Conservation (phyloP, 2,113 vertebrate species). For the Eulemur macaco region DNA sequence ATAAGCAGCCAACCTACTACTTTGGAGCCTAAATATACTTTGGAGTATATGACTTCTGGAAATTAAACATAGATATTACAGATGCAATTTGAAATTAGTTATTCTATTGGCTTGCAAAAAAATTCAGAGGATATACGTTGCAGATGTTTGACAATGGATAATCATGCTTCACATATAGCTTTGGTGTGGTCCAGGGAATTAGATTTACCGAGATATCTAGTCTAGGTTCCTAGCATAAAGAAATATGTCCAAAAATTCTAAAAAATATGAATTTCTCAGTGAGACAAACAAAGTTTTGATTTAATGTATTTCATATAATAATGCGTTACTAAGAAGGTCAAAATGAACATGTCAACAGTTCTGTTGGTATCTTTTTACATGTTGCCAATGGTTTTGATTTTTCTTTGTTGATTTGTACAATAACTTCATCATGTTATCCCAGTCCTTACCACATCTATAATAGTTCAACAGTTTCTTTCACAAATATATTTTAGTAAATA, state of each 20-base stretch:
- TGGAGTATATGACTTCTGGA: neutral
- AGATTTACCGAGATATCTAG: neutral
- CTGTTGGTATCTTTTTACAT: neutral
- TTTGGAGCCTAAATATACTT: neutral
- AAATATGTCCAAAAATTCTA: neutral
- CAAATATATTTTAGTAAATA: neutral
- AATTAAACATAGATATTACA: neutral
- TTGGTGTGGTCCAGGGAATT: neutral
- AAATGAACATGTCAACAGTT: neutral
- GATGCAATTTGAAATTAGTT: neutral
- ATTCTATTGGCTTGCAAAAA: neutral
- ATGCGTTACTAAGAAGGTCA: neutral
- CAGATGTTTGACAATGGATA: neutral
- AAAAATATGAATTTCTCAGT: neutral
- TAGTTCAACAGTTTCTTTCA: neutral
- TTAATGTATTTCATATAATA: neutral
- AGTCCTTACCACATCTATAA: neutral
- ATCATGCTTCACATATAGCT: neutral
- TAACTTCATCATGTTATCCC: neutral
- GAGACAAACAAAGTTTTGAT: neutral
- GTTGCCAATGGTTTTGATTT: neutral
- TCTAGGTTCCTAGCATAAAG: neutral
- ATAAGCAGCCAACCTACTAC: neutral
- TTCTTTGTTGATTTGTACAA: neutral
- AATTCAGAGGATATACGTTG: neutral